Evolutionary conservation across 2,888 invertebrate species (phyloP).

Genomic region (Amphipyra tragopoginis): DNA sequence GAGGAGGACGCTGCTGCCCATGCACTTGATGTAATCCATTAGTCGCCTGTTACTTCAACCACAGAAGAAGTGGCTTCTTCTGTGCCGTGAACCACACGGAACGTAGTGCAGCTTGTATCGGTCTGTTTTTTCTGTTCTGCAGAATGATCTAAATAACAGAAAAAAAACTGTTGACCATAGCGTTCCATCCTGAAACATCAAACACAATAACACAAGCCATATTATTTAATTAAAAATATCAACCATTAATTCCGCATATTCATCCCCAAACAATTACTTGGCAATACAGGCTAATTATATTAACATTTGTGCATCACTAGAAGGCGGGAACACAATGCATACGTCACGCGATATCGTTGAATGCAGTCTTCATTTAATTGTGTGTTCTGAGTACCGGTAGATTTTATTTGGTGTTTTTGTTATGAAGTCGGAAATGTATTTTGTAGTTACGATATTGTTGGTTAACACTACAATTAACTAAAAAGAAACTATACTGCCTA

Average conservation of each 20-base stretch:
- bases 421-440: not conserved
- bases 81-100: too few species aligned
- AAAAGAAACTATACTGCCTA: too few species aligned
- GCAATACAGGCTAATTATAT: constrained; percentile 57
- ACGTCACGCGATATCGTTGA: constrained; percentile 60
- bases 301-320: constrained; percentile 52
- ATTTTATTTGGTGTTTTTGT: constrained; percentile 19
- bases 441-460: too few species aligned
- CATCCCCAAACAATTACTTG: constrained; percentile 43
- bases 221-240: constrained; percentile 6
- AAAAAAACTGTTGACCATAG: too few species aligned
- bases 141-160: too few species aligned
- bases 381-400: constrained; percentile 26
- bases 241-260: constrained; percentile 12
- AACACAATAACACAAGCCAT: not conserved
- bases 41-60: too few species aligned
- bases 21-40: too few species aligned
- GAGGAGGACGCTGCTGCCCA: too few species aligned
- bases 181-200: not conserved
- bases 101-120: too few species aligned
- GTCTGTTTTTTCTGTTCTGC: too few species aligned
- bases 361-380: constrained; percentile 62
- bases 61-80: too few species aligned
- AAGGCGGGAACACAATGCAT: constrained; percentile 10
- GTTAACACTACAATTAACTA: too few species aligned